Base-by-base conservation (phyloP, 2,888 invertebrate genomes). In the Herminia tarsipennalis region DNA sequence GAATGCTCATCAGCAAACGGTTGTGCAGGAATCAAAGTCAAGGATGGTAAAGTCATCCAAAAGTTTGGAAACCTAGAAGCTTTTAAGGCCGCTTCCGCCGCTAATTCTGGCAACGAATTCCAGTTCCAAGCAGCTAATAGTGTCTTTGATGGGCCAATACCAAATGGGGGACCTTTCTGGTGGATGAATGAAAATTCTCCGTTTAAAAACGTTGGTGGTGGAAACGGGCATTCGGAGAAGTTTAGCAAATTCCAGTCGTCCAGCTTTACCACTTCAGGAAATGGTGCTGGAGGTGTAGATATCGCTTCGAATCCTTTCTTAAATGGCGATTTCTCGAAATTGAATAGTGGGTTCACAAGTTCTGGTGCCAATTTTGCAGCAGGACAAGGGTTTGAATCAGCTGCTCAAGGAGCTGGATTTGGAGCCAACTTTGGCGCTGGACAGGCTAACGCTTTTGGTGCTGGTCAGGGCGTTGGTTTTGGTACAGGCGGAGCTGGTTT, bases 141-240 rank as follows among this genome's bases (percentile, higher is more conserved):
- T 3, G 73, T 81, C 0, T 76, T 87, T 0, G 83, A 86, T 51
- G 82, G 79, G 2, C 79, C 70, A 1, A 57, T 79, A 0, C 73
- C 81, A 0, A 75, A 73, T 2, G 78, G 79, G n/a, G 81, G 78
- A 9, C 91, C 91, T 0, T 93, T 90, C 75, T 94, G 94, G 94
- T 94, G 94, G 94, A 92, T 93, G 87, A 87, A 87, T 48, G 81
- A 92, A 16, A 82, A 93, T 56, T 93, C 93, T 0, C 94, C 94
- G 0, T 92, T 94, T 73, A 93, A 93, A 62, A 85, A 81, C 3
- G 13, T 42, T 0, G 85, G 34, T 8, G 57, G 83, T 1, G 70
- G 64, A 2, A 77, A 78, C 13, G 80, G 74, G 0, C 78, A 68
- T 37, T 84, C 77, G 4, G 81, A 84, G 42, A 90, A 88, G 41